These are phyloP conservation scores for Chascanopsetta lugubris DNA, from an alignment of 2,113 vertebrate species.

Conservation along the genomic window DNA sequence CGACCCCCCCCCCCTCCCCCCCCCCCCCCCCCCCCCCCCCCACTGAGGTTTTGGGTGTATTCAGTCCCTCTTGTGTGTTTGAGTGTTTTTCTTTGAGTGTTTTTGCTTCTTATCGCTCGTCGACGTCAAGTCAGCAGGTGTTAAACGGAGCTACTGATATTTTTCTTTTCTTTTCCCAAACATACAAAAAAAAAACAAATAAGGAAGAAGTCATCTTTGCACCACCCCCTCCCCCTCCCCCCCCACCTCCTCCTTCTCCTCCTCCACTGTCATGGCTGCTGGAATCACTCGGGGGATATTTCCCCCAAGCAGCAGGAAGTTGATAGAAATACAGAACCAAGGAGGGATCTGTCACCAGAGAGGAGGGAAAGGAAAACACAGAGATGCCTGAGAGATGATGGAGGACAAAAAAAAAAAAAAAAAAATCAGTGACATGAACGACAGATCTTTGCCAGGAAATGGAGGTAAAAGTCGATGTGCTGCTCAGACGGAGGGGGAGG, in stretches of 20 bases:
- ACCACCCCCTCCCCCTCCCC: slow-evolving; percentile 14
- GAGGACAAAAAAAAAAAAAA: slow-evolving; percentile 45
- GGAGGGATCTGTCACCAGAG: slow-evolving; percentile 46
- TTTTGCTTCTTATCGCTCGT: background rate
- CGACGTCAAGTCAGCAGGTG: background rate
- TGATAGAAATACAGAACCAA: slow-evolving; percentile 46
- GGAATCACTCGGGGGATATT: slow-evolving; percentile 22
- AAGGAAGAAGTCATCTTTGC: slow-evolving; percentile 18
- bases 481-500: slow-evolving; percentile 32
- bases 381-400: slow-evolving; percentile 49
- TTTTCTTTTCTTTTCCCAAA: slow-evolving; percentile 20
- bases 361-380: slow-evolving; percentile 21
- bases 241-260: slow-evolving; percentile 1
- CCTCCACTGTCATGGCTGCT: slow-evolving; percentile 26
- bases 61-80: too few relatives aligned
- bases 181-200: background rate
- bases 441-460: slow-evolving; percentile 52
- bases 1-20: too few relatives aligned
- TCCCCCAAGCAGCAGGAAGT: slow-evolving; percentile 26
- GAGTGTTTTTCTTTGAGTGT: background rate
- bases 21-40: too few relatives aligned
- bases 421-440: slow-evolving; percentile 32
- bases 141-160: slow-evolving; percentile 3
- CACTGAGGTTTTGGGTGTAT: too few relatives aligned
- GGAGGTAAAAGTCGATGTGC: slow-evolving; percentile 24